phyloP scores from a whole-genome alignment of 1,140 invertebrate genomes.

The Laodelphax striatellus region DNA sequence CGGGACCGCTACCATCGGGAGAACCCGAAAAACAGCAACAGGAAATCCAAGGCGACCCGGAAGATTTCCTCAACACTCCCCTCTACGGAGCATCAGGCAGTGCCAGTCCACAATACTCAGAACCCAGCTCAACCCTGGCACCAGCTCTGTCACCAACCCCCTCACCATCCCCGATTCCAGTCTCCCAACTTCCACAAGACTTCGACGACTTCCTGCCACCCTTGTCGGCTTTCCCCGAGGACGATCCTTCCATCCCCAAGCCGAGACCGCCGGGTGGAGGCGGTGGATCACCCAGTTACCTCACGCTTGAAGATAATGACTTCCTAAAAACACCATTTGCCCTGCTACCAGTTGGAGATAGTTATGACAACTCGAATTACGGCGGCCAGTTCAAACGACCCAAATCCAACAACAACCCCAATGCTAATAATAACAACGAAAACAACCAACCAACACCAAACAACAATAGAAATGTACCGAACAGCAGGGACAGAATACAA shows the following conservation, averaged over 20 bases:
- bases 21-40: not conserved
- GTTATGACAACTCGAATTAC: not conserved
- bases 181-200: not conserved
- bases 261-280: not conserved
- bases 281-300: not conserved
- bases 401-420: not conserved
- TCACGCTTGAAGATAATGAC: constrained; percentile 12
- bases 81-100: not conserved
- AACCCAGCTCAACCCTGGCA: not conserved
- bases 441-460: too few species aligned
- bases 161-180: not conserved
- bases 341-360: constrained; percentile 8
- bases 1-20: not conserved
- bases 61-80: not conserved
- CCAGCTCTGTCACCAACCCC: not conserved
- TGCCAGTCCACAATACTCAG: not conserved
- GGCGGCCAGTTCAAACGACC: not conserved
- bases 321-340: constrained; percentile 17
- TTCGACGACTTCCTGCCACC: constrained; percentile 9
- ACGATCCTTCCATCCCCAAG: constrained; percentile 18
- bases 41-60: not conserved
- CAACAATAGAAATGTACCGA: too few species aligned
- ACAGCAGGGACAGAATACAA: too few species aligned
- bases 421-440: too few species aligned
- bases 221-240: constrained; percentile 13